Base-by-base conservation (phyloP, 2,797 vertebrate genomes). In the Manis javanica region DNA sequence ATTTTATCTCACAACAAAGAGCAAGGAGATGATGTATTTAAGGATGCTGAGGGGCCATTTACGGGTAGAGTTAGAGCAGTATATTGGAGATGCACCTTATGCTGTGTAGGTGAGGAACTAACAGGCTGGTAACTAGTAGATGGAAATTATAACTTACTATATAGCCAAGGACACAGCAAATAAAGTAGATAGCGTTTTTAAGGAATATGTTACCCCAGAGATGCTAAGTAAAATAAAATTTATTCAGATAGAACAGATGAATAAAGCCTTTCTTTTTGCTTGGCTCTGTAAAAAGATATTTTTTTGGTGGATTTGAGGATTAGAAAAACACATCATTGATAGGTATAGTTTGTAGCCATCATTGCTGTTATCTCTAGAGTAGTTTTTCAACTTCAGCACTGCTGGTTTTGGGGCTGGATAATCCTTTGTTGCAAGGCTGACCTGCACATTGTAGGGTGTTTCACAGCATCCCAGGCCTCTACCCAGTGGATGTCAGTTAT, bases 181-280 rank as follows among this genome's bases (percentile, higher is more conserved):
- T 93, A 87, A 95, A 75, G 84, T 37, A 81, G 66, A 23, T 78
- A 88, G 51, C 14, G 15, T 91, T 46, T 51, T 87, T 90, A 89
- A 91, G 53, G 11, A 59, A 37, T 53, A 34, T 75, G 11, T 83
- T 86, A 79, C 55, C 18, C 86, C 34, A 90, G 42, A 53, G 59
- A 55, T 95, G 42, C 57, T 1, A 10, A 84, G 57, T 84, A 94
- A 90, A 88, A 42, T 92, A 34, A 21, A 49, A 83, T 84, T 91
- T 94, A 81, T 91, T 94, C 84, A 84, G 26, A 21, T 63, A 88
- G 24, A 78, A 69, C 39, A 88, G 34, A 57, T 55, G 1, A 34
- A 92, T 12, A 92, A 29, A 86, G 37, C 11, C 19, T 88, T 26
- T 90, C 12, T 37, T 59, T 71, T 75, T 68, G 34, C 23, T 93